phyloP scores from a whole-genome alignment of 1,140 invertebrate species.

The Apis florea region DNA sequence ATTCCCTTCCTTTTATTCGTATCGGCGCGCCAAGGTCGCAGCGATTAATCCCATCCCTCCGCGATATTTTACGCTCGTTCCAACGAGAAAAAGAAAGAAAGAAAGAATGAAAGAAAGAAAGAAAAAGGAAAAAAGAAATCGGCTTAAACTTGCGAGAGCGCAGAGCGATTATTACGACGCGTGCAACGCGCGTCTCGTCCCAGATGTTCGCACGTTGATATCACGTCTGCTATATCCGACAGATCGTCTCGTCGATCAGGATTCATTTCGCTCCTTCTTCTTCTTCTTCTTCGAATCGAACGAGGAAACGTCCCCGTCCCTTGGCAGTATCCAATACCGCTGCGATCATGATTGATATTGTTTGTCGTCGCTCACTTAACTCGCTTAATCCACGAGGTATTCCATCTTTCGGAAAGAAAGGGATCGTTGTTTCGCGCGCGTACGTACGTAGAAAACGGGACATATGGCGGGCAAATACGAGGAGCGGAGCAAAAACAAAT shows the following conservation, averaged over 20 bases:
- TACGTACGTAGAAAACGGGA: too few species aligned
- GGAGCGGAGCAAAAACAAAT: slow-evolving; percentile 65
- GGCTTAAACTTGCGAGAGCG: not conserved
- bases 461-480: slow-evolving; percentile 68
- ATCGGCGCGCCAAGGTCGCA: slow-evolving; percentile 10
- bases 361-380: slow-evolving; percentile 36
- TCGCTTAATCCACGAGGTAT: slow-evolving; percentile 15
- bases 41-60: slow-evolving; percentile 20
- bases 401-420: slow-evolving; percentile 15
- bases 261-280: not conserved
- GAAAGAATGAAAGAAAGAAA: not conserved
- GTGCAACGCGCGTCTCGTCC: not conserved
- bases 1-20: slow-evolving; percentile 6
- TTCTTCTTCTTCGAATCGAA: not conserved
- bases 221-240: not conserved
- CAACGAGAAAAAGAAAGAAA: not conserved
- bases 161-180: not conserved
- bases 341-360: slow-evolving; percentile 58
- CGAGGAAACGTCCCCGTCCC: not conserved
- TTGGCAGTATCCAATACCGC: slow-evolving; percentile 45
- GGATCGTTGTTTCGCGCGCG: not conserved
- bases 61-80: slow-evolving; percentile 12
- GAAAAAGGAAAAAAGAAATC: not conserved
- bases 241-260: slow-evolving; percentile 4
- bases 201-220: slow-evolving; percentile 43